Conservation (phyloP, 2,797 vertebrate species). For the Bradypodion ventrale region DNA sequence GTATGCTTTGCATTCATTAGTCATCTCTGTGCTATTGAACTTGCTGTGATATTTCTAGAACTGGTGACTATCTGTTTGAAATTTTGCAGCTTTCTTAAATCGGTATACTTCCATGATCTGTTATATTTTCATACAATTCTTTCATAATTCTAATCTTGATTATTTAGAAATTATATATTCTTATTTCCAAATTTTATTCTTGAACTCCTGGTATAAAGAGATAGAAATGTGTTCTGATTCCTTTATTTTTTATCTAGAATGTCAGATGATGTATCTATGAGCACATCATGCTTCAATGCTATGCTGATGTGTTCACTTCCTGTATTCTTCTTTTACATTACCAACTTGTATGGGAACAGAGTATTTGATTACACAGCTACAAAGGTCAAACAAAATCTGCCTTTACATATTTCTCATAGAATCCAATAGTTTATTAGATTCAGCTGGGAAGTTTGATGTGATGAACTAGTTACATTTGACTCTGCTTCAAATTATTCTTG, state of each 20-base stretch:
- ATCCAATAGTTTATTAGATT: slow-evolving; percentile 22
- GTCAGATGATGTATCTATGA: background rate
- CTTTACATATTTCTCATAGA: slow-evolving; percentile 22
- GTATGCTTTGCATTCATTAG: too few relatives aligned
- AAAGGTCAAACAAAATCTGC: slow-evolving; percentile 20
- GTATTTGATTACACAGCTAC: slow-evolving; percentile 2
- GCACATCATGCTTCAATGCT: background rate
- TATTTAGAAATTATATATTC: too few relatives aligned
- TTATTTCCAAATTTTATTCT: background rate
- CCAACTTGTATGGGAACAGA: background rate
- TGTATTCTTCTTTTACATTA: background rate
- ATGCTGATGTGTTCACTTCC: background rate
- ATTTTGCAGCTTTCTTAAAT: too few relatives aligned
- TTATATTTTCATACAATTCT: too few relatives aligned
- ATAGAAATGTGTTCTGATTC: background rate
- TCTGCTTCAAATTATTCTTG: slow-evolving; percentile 32
- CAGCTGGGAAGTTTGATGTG: slow-evolving; percentile 20
- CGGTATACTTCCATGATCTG: too few relatives aligned
- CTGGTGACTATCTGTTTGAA: too few relatives aligned
- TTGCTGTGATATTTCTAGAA: too few relatives aligned
- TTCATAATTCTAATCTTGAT: too few relatives aligned
- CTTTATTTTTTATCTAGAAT: background rate
- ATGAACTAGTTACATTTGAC: slow-evolving; percentile 28
- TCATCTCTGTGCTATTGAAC: too few relatives aligned
- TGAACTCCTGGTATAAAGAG: background rate